Evolutionary conservation across 1,140 invertebrate species (phyloP).

Genomic region (Anthonomus grandis): DNA sequence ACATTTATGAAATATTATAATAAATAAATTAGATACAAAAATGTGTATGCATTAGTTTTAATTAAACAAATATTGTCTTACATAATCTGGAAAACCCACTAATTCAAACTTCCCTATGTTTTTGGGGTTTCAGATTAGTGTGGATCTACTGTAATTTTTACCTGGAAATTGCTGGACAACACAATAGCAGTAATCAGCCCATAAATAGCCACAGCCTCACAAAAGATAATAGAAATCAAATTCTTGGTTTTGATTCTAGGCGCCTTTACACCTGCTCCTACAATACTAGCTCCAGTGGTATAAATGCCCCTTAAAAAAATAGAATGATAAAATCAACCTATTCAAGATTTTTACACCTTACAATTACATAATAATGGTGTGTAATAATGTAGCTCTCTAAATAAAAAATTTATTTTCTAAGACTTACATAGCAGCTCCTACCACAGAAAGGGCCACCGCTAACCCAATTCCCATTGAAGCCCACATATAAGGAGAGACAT

Average conservation of each 20-base stretch:
- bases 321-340: neutral
- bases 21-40: too few species aligned
- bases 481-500: constrained; percentile 93
- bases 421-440: constrained; percentile 90
- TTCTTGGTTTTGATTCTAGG: constrained; percentile 99
- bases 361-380: too few species aligned
- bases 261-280: constrained; percentile 97
- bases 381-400: constrained; percentile 5
- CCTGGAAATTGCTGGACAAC: constrained; percentile 49
- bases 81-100: too few species aligned
- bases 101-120: neutral
- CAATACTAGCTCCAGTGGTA: constrained; percentile 92
- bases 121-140: neutral
- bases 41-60: neutral
- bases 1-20: too few species aligned
- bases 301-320: constrained; percentile 74
- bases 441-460: constrained; percentile 90
- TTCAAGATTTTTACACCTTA: too few species aligned
- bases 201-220: constrained; percentile 93
- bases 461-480: constrained; percentile 86
- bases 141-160: constrained; percentile 11
- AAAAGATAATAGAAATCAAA: constrained; percentile 94
- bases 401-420: neutral
- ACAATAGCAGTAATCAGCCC: constrained; percentile 91
- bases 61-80: neutral